Evolutionary conservation across 2,888 invertebrate species (phyloP), one percentile per base, ranked within the genome.

Genomic region (Criorhina ranunculi): DNA sequence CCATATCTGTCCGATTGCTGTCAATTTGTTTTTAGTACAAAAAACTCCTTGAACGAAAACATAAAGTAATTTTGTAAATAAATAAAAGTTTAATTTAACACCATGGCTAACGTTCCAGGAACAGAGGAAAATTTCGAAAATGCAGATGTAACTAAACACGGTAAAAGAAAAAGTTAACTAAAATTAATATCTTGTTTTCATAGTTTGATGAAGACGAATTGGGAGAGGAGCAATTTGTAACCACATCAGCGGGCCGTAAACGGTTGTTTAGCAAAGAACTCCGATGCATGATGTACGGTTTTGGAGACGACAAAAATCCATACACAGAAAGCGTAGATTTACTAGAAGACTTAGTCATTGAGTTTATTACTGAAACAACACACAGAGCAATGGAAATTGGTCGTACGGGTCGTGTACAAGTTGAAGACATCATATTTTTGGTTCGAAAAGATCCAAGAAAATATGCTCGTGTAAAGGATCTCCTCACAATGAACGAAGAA

Each of bases 271-370:
- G 97, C 77, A 98, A 98, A 92, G 98, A 98, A 91, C 92, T 99
- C 46, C 94, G 98, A 33, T 98, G 98, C 88, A 99, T 99, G 99
- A 98, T 99, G 98, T 99, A 98, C 91, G 99, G 99, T 0, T 99
- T 99, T 93, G 99, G 99, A 4, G 99, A 99, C 92, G 99, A 99
- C 91, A 98, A 98, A 91, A 99, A 99, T 93, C 99, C 99, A 0
- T 99, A 98, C 89, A 99, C 99, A 0, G 99, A 99, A 92, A 98
- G 98, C 90, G 98, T 99, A 0, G 99, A 99, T 91, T 94, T 99
- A 55, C 93, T 99, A 59, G 99, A 99, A 92, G 99, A 99, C 92
- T 93, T 99, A 55, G 99, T 99, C 0, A 97, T 99, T 87, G 98
- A 99, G 92, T 99, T 98, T 91, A 97, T 99, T 31, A 97, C 97